Evolutionary conservation across 2,797 vertebrate genomes (phyloP).

Genomic region (Falco biarmicus): DNA sequence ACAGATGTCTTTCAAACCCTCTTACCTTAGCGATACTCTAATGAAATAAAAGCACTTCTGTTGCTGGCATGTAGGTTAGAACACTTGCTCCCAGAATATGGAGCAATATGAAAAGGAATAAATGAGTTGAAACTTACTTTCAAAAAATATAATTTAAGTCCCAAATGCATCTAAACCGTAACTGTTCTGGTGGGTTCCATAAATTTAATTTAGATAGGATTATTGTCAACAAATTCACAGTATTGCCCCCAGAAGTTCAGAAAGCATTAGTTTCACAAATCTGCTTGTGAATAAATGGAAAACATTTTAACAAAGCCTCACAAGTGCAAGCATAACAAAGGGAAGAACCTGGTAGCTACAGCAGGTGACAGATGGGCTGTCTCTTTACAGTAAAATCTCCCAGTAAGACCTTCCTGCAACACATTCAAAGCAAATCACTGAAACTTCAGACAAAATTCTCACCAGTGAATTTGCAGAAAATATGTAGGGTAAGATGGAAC

Average conservation of each 20-base stretch:
- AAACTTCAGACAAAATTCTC: not conserved
- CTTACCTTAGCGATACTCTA: not conserved
- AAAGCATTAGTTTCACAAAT: not conserved
- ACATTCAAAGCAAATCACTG: not conserved
- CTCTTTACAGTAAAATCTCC: not conserved
- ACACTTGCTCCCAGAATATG: not conserved
- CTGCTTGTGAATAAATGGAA: not conserved
- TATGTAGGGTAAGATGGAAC: not conserved
- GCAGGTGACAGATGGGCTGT: not conserved
- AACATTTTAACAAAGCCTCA: not conserved
- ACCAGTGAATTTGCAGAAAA: not conserved
- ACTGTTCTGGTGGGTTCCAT: not conserved
- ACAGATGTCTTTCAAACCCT: not conserved
- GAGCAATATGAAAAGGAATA: not conserved
- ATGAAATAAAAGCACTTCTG: not conserved
- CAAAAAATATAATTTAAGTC: not conserved
- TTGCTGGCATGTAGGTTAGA: not conserved
- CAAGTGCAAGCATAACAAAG: not conserved
- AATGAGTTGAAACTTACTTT: slow-evolving; percentile 11
- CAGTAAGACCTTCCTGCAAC: not conserved
- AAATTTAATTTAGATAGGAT: not conserved
- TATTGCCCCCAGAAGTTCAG: not conserved
- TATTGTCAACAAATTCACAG: not conserved
- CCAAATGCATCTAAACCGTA: not conserved
- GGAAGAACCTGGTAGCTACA: not conserved